phyloP scores from a whole-genome alignment of 2,797 vertebrate genomes.

The Manis javanica region DNA sequence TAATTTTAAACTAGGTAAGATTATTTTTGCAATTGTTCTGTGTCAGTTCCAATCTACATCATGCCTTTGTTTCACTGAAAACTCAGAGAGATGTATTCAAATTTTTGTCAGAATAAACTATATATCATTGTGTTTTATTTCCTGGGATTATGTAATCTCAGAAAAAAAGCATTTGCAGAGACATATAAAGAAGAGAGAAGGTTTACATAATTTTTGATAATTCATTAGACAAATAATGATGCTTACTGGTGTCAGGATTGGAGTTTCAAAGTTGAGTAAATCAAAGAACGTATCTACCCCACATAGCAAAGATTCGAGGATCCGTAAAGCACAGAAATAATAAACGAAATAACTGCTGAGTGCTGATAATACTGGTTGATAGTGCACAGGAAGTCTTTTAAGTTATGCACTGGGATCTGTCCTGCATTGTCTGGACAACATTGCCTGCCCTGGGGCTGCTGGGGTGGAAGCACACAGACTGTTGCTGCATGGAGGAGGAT shows the following conservation, averaged over 20 bases:
- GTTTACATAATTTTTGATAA: background rate
- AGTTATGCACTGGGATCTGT: background rate
- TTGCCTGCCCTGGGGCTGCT: background rate
- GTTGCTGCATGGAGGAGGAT: too few relatives aligned
- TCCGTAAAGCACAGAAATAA: background rate
- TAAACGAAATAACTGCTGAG: background rate
- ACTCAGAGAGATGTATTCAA: background rate
- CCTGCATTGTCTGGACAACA: background rate
- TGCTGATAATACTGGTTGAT: background rate
- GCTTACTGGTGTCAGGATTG: too few relatives aligned
- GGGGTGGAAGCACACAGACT: background rate
- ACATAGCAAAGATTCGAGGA: background rate
- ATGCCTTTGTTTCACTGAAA: background rate
- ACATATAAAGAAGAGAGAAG: background rate
- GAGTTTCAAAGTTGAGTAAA: background rate
- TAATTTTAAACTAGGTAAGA: background rate
- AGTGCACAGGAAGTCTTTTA: background rate
- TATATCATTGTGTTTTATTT: background rate
- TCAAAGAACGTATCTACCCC: background rate
- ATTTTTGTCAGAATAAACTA: background rate
- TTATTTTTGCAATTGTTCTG: background rate
- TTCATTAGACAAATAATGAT: background rate
- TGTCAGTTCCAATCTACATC: too few relatives aligned
- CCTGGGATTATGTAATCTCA: background rate
- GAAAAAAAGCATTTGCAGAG: background rate